phyloP scores from a whole-genome alignment of 2,113 vertebrate genomes.

The Myrmecophaga tridactyla region DNA sequence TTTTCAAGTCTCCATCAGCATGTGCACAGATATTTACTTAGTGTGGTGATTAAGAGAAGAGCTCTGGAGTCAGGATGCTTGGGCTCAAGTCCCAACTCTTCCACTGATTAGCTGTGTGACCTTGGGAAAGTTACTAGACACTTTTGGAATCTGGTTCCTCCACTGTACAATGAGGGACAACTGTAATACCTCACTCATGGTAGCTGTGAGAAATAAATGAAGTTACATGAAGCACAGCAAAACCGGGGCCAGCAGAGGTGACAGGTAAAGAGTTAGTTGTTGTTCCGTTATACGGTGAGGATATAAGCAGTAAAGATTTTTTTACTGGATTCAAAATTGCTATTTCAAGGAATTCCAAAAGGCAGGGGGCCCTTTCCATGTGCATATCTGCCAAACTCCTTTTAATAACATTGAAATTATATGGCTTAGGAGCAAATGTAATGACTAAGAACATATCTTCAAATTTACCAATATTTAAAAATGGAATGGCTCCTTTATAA shows the following conservation, averaged over 20 bases:
- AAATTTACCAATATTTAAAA: background rate
- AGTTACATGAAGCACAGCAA: background rate
- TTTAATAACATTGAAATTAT: slow-evolving; percentile 33
- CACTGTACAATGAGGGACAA: background rate
- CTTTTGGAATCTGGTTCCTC: background rate
- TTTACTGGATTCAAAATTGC: background rate
- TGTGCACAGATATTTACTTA: background rate
- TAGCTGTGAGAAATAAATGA: background rate
- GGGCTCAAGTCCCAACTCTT: background rate
- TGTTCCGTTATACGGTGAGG: background rate
- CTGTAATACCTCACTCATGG: background rate
- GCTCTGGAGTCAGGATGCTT: background rate
- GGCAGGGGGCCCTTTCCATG: background rate
- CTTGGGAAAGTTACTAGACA: background rate
- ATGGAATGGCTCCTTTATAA: background rate
- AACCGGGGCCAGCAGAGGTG: background rate
- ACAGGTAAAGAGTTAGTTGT: background rate
- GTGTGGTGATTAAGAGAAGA: background rate
- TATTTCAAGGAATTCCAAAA: slow-evolving; percentile 36
- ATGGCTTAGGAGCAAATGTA: background rate
- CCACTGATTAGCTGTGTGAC: background rate
- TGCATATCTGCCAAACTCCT: slow-evolving; percentile 33
- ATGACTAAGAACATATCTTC: background rate
- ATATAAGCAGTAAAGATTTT: background rate
- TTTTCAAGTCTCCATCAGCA: background rate